A percentile compares a stretch with the other conserved stretches of the same genome.
Conservation (phyloP, 53 echinoderm and acorn worm genomes). For the Holothuria leucospilota region DNA sequence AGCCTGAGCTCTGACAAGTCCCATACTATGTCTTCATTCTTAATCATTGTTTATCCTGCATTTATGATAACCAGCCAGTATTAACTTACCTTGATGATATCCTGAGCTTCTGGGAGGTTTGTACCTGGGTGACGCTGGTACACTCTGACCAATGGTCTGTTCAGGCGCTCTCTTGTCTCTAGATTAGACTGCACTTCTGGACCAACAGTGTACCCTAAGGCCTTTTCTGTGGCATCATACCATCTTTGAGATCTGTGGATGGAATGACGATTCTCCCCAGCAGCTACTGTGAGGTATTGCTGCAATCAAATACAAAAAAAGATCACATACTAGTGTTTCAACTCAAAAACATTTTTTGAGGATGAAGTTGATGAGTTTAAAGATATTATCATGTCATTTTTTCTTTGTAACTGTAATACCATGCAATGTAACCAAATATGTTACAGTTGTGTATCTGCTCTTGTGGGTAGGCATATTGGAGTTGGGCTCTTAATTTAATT, state of each 20-base stretch:
- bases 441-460: too few species aligned
- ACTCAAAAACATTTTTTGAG: too few species aligned
- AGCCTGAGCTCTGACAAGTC: too few species aligned
- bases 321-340: too few species aligned
- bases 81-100: constrained; percentile 87
- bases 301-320: constrained; percentile 39
- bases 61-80: background rate
- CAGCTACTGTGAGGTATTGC: constrained; percentile 97
- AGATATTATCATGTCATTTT: too few species aligned
- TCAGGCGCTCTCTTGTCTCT: constrained; percentile 83
- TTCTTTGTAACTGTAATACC: too few species aligned
- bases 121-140: constrained; percentile 98
- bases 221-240: constrained; percentile 98
- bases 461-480: too few species aligned
- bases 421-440: too few species aligned
- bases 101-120: constrained; percentile 96
- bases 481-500: too few species aligned
- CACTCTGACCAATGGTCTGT: constrained; percentile 81
- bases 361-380: too few species aligned
- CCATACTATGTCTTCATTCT: background rate
- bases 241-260: constrained; percentile 97
- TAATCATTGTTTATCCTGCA: background rate
- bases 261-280: constrained; percentile 91
- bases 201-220: constrained; percentile 89
- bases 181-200: constrained; percentile 94